Percentiles rank a stretch among this genome's conserved stretches.
Conservation (phyloP, 2,797 vertebrate species). For the Poeciliopsis paucimaculata region DNA sequence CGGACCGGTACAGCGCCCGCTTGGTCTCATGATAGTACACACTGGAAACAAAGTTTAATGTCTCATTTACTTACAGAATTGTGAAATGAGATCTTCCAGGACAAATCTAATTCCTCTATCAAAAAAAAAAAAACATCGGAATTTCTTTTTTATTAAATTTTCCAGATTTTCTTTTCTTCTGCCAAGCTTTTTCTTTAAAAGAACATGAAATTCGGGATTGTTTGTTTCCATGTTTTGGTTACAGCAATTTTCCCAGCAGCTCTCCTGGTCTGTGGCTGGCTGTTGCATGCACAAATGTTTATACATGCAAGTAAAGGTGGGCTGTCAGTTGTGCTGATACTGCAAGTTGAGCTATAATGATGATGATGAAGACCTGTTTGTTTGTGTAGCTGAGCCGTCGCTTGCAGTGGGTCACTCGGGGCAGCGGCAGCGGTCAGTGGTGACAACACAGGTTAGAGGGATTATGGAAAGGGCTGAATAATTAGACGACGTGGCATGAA, state of each 20-base stretch:
- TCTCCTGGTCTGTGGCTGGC: conserved; percentile 32
- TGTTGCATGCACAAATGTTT: conserved; percentile 42
- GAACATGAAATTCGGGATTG: conserved; percentile 37
- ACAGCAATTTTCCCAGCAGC: conserved; percentile 27
- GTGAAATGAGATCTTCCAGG: neutral
- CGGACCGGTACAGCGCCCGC: no score
- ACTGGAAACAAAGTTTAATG: neutral
- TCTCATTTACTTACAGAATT: neutral
- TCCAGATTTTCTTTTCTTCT: conserved; percentile 13
- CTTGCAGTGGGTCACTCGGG: conserved; percentile 44
- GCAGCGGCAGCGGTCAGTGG: conserved; percentile 42
- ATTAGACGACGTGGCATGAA: conserved; percentile 62
- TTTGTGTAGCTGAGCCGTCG: conserved; percentile 66
- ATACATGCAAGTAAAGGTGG: conserved; percentile 29
- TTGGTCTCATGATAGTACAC: neutral
- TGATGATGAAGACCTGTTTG: conserved; percentile 75
- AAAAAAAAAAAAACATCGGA: conserved; percentile 1
- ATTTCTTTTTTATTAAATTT: neutral
- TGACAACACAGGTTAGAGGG: conserved; percentile 66
- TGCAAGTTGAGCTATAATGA: conserved; percentile 47
- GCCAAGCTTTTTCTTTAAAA: conserved; percentile 38
- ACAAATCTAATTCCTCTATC: neutral
- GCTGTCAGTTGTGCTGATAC: conserved; percentile 55
- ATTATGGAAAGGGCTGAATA: conserved; percentile 69
- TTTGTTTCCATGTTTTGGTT: conserved; percentile 52